These are phyloP conservation scores for Drosophila demipolita DNA, from an alignment of 2,888 invertebrate species.

Conservation along the genomic window DNA sequence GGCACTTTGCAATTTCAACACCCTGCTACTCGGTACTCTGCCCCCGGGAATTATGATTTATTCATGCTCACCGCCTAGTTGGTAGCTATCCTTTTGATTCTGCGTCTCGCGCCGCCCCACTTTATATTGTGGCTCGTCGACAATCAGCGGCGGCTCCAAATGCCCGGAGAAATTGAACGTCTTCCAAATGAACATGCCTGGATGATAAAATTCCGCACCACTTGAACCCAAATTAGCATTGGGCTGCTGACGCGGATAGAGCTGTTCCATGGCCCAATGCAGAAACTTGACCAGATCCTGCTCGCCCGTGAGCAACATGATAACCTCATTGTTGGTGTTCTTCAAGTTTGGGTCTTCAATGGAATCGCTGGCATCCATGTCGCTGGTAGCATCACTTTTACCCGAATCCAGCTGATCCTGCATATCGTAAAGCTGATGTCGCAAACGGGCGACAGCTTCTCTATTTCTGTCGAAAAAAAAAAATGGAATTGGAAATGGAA, in stretches of 20 bases:
- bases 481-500: slow-evolving; percentile 10
- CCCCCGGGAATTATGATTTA: slow-evolving; percentile 53
- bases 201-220: slow-evolving; percentile 73
- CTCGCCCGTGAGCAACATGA: slow-evolving; percentile 80
- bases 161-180: slow-evolving; percentile 83
- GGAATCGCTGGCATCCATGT: slow-evolving; percentile 28
- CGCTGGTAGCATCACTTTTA: slow-evolving; percentile 29
- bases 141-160: slow-evolving; percentile 81
- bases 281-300: slow-evolving; percentile 82
- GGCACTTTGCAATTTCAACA: slow-evolving; percentile 49
- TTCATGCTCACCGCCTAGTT: slow-evolving; percentile 65
- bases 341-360: slow-evolving; percentile 28
- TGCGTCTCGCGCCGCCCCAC: slow-evolving; percentile 77
- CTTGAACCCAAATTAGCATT: slow-evolving; percentile 42
- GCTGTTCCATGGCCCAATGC: slow-evolving; percentile 80
- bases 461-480: slow-evolving; percentile 50
- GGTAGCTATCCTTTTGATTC: slow-evolving; percentile 56
- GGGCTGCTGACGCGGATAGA: slow-evolving; percentile 68
- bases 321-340: slow-evolving; percentile 69
- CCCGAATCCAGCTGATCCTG: slow-evolving; percentile 29
- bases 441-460: slow-evolving; percentile 58
- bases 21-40: slow-evolving; percentile 47
- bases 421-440: slow-evolving; percentile 49
- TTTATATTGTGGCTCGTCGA: slow-evolving; percentile 83
- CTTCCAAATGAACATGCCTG: slow-evolving; percentile 81